Conservation (phyloP, 2,797 vertebrate genomes). For the Miichthys miiuy region DNA sequence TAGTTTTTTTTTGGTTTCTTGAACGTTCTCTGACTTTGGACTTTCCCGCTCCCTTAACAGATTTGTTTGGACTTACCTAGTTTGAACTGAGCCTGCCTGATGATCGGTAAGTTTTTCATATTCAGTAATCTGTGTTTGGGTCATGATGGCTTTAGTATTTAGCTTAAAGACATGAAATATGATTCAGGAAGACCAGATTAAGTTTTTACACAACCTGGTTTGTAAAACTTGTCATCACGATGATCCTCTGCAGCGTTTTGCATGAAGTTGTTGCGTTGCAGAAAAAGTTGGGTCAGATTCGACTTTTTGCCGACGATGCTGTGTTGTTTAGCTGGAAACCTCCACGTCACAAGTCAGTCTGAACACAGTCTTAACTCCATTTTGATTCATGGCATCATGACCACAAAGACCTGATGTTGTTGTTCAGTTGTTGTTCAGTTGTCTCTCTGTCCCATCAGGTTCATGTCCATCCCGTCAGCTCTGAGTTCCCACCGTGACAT, state of each 20-base stretch:
- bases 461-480: conserved; percentile 13
- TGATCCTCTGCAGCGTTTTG: not conserved
- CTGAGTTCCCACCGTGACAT: conserved; percentile 50
- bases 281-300: not conserved
- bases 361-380: not conserved
- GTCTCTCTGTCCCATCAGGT: conserved; percentile 3
- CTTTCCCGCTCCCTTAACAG: too few species aligned
- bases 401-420: not conserved
- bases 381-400: not conserved
- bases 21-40: too few species aligned
- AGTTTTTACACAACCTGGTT: too few species aligned
- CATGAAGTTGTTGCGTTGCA: not conserved
- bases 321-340: not conserved
- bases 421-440: not conserved
- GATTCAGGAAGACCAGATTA: too few species aligned
- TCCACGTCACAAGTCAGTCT: not conserved
- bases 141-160: too few species aligned
- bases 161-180: too few species aligned
- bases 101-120: too few species aligned
- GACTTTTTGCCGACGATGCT: not conserved
- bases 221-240: too few species aligned
- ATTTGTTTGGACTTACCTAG: too few species aligned
- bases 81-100: too few species aligned
- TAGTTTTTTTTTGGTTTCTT: too few species aligned
- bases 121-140: too few species aligned